Evolutionary conservation across 2,888 invertebrate genomes (phyloP).

Genomic region (Rhimphoctona megacephalus): DNA sequence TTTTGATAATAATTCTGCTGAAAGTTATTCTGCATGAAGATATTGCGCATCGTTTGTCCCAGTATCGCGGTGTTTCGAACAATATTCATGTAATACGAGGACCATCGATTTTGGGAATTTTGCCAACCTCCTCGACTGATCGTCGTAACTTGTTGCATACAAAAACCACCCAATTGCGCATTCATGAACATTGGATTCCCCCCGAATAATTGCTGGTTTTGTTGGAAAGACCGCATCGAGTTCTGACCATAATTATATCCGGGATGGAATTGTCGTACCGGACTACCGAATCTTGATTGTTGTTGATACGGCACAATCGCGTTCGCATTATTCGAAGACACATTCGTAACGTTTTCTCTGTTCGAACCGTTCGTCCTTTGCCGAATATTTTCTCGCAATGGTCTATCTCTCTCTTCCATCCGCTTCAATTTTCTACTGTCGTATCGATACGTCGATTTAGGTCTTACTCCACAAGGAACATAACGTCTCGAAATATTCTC

Average conservation of each 20-base stretch:
- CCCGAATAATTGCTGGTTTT: slow-evolving; percentile 23
- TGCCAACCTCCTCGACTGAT: slow-evolving; percentile 43
- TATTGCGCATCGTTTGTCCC: slow-evolving; percentile 59
- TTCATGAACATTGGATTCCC: slow-evolving; percentile 32
- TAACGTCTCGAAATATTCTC: slow-evolving; percentile 76
- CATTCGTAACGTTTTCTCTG: slow-evolving; percentile 4
- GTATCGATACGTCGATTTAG: slow-evolving; percentile 77
- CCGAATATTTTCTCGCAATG: slow-evolving; percentile 21
- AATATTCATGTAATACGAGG: slow-evolving; percentile 63
- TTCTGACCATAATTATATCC: slow-evolving; percentile 11
- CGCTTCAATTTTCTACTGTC: slow-evolving; percentile 71
- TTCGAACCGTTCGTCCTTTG: slow-evolving; percentile 24
- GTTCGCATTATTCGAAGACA: slow-evolving; percentile 38
- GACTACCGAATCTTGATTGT: slow-evolving; percentile 43
- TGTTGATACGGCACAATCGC: slow-evolving; percentile 42
- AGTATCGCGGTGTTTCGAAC: slow-evolving; percentile 53
- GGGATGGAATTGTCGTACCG: slow-evolving; percentile 10
- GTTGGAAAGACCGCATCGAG: background rate
- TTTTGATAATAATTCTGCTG: slow-evolving; percentile 69
- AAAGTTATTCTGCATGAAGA: slow-evolving; percentile 70
- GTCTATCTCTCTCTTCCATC: slow-evolving; percentile 68
- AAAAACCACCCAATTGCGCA: slow-evolving; percentile 20
- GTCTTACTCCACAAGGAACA: slow-evolving; percentile 78
- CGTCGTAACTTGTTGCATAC: slow-evolving; percentile 45
- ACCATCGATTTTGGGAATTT: slow-evolving; percentile 58